Percentiles rank a stretch among this genome's conserved stretches.
Conservation (phyloP, 1,140 invertebrate genomes). For the Nebria ingens region DNA sequence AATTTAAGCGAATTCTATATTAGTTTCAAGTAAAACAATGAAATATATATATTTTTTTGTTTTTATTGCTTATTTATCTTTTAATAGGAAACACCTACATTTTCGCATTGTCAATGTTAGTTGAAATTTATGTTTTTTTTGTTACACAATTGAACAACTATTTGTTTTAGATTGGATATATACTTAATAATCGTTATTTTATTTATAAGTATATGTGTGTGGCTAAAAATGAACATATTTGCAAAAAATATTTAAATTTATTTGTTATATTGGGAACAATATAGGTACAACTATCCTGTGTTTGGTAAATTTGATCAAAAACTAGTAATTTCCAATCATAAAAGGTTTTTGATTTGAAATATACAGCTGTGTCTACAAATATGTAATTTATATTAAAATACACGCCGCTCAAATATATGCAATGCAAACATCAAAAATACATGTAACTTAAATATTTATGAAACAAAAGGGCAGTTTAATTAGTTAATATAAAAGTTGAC, state of each 20-base stretch:
- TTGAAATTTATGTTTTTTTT: too few relatives aligned
- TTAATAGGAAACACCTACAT: too few relatives aligned
- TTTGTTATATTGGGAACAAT: neutral
- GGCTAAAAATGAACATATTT: neutral
- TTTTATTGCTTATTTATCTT: too few relatives aligned
- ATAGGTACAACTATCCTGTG: neutral
- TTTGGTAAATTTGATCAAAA: too few relatives aligned
- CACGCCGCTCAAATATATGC: neutral
- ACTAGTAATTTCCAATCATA: neutral
- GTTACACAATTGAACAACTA: too few relatives aligned
- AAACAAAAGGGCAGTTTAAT: neutral
- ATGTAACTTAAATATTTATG: neutral
- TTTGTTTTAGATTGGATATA: too few relatives aligned
- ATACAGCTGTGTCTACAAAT: neutral
- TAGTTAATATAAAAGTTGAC: neutral
- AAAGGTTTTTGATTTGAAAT: neutral
- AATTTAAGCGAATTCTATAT: too few relatives aligned
- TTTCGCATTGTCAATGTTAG: too few relatives aligned
- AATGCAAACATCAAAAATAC: neutral
- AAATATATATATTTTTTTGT: too few relatives aligned
- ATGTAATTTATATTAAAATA: neutral
- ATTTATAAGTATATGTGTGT: neutral
- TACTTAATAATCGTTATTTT: neutral
- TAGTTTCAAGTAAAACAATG: too few relatives aligned
- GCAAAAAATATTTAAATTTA: neutral